Evolutionary conservation across 1,140 invertebrate genomes (phyloP).

Genomic region (Sweltsa coloradensis): DNA sequence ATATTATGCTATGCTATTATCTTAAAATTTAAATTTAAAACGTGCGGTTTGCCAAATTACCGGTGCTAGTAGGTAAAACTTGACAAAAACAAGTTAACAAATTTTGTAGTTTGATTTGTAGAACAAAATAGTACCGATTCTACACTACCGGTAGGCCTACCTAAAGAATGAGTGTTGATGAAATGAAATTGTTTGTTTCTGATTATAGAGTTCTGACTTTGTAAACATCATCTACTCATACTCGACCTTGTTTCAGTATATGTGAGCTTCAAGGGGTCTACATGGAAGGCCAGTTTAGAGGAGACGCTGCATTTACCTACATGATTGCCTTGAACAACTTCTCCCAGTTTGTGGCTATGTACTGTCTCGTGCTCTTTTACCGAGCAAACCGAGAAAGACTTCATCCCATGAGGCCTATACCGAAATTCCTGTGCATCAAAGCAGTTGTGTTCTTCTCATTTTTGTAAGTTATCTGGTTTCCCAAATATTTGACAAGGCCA

Average conservation of each 20-base stretch:
- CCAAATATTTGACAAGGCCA: constrained; percentile 5
- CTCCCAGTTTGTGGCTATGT: constrained; percentile 94
- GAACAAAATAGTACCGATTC: no score
- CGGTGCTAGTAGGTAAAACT: no score
- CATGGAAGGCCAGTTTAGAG: constrained; percentile 78
- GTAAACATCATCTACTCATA: no score
- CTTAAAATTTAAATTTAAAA: no score
- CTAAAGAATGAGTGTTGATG: no score
- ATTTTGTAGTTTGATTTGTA: no score
- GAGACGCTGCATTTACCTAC: constrained; percentile 77
- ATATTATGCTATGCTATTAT: no score
- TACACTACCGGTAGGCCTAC: no score
- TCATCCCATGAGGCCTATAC: constrained; percentile 81
- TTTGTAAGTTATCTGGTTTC: constrained; percentile 60
- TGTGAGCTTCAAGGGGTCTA: constrained; percentile 78
- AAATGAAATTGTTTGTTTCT: no score
- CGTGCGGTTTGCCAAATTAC: no score
- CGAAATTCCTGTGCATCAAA: constrained; percentile 97
- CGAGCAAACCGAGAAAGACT: constrained; percentile 75
- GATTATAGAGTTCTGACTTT: no score
- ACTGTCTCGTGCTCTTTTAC: constrained; percentile 90
- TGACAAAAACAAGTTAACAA: no score
- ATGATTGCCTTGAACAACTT: constrained; percentile 85
- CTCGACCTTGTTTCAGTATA: constrained; percentile 51
- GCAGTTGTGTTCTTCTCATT: constrained; percentile 96